Percentiles rank a stretch among this genome's conserved stretches.
Evolutionary conservation across 1,140 invertebrate species (phyloP).

Genomic region (Drosophila pruinosa): DNA sequence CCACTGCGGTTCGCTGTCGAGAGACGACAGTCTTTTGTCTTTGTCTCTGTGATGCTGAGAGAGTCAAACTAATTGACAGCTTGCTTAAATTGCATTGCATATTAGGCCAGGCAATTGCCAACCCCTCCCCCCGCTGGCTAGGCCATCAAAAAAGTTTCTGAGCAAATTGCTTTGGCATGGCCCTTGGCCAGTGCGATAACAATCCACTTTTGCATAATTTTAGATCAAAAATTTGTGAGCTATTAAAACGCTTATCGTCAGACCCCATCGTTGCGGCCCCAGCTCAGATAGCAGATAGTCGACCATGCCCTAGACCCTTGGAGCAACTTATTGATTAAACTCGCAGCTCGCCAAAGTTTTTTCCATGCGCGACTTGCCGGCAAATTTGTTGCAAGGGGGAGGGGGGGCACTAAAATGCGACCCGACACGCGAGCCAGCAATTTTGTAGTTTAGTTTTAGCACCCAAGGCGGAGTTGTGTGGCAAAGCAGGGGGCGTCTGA

Average conservation of each 20-base stretch:
- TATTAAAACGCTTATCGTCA: slow-evolving; percentile 75
- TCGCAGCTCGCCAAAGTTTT: slow-evolving; percentile 29
- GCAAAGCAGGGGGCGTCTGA: background rate
- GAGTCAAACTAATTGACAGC: slow-evolving; percentile 66
- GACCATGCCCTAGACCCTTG: slow-evolving; percentile 30
- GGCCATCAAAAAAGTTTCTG: slow-evolving; percentile 20
- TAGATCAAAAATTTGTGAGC: slow-evolving; percentile 54
- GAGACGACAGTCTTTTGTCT: slow-evolving; percentile 2
- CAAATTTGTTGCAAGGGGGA: background rate
- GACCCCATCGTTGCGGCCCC: slow-evolving; percentile 27
- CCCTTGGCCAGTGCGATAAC: slow-evolving; percentile 53
- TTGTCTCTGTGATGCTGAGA: slow-evolving; percentile 1
- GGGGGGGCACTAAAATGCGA: slow-evolving; percentile 50
- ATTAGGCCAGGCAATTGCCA: slow-evolving; percentile 22
- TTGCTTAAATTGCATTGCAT: slow-evolving; percentile 51
- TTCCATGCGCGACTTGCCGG: slow-evolving; percentile 15
- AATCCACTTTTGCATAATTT: slow-evolving; percentile 78
- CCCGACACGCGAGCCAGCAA: slow-evolving; percentile 76
- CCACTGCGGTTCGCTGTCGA: background rate
- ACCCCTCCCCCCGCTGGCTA: background rate
- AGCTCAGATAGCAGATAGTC: background rate
- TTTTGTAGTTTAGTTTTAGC: slow-evolving; percentile 79
- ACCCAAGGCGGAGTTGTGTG: slow-evolving; percentile 55
- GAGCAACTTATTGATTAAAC: slow-evolving; percentile 77
- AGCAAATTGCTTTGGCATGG: slow-evolving; percentile 49